Evolutionary conservation across 1,140 invertebrate species (phyloP), one percentile per base, ranked within the genome.

Genomic region (Radopholus similis): DNA sequence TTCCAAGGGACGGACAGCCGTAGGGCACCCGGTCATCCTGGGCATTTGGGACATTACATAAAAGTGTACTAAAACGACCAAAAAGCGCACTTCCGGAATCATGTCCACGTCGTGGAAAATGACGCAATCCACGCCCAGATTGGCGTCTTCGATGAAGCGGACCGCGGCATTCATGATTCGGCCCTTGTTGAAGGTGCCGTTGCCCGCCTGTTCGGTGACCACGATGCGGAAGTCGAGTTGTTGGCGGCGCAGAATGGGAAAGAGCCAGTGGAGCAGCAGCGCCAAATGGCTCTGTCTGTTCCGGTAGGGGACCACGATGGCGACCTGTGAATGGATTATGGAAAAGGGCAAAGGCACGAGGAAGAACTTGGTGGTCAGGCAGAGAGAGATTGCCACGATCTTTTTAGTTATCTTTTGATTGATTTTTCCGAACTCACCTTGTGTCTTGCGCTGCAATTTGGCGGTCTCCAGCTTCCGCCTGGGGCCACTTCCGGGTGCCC

Each of bases 81-180:
- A n/a, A n/a, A n/a, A n/a, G n/a, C n/a, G n/a, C n/a, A n/a, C n/a
- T 70, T 94, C 86, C 11, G 94, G 94, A 68, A 97, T 87, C 15
- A 97, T 83, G 84, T 97, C 93, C 49, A 90, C 89, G 82, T 71
- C 70, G 42, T 71, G 71, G 28, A 71, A 68, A 5, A 74, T 67
- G n/a, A 67, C 51, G 42, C 70, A 71, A 57, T 71, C 69, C 30
- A 81, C n/a, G n/a, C n/a, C n/a, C n/a, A n/a, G n/a, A n/a, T n/a
- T n/a, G n/a, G 75, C 23, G 55, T 51, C 62, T 47, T 80, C 68
- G 15, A 76, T 78, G 5, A 81, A 68, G 47, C 55, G 42, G 32
- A 91, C 93, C 1, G 92, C 94, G 71, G 93, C 88, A 82, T 97
- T 97, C 75, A 96, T 89, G 8, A 97, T 86, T 83, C 92, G 91